phyloP scores from a whole-genome alignment of 2,888 invertebrate species.

The Erannis defoliaria region DNA sequence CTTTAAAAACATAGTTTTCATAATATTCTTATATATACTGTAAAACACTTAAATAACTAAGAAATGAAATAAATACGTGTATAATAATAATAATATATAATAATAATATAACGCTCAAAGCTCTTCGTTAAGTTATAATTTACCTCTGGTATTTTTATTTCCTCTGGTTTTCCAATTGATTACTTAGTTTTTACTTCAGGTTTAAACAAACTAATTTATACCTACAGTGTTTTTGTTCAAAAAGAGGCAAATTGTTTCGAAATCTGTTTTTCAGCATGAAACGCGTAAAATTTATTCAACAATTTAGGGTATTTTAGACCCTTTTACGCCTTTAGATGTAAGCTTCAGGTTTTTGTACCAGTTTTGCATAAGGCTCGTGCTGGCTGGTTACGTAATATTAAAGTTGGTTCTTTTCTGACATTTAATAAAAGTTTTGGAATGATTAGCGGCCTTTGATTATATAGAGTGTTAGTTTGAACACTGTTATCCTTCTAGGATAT shows the following conservation, averaged over 20 bases:
- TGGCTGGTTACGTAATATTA: not conserved
- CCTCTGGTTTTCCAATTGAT: not conserved
- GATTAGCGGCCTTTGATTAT: no score
- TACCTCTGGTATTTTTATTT: not conserved
- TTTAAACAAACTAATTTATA: not conserved
- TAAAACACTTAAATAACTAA: no score
- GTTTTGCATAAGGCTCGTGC: conserved; percentile 9
- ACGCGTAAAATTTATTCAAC: conserved; percentile 5
- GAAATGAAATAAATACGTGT: no score
- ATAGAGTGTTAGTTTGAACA: no score
- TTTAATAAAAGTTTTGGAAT: not conserved
- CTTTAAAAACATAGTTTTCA: no score
- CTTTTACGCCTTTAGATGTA: conserved; percentile 8
- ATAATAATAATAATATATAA: no score
- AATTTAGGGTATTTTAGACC: conserved; percentile 10
- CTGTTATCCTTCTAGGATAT: no score
- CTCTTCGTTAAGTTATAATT: no score
- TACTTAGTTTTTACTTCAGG: not conserved
- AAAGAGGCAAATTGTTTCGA: not conserved
- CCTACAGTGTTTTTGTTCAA: not conserved
- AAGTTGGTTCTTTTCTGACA: conserved; percentile 4
- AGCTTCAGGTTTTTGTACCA: conserved; percentile 9
- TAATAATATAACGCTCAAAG: no score
- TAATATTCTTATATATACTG: no score
- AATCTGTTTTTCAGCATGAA: not conserved